These are phyloP conservation scores for Atethmia centrago DNA, from an alignment of 2,888 invertebrate genomes.

Conservation along the genomic window DNA sequence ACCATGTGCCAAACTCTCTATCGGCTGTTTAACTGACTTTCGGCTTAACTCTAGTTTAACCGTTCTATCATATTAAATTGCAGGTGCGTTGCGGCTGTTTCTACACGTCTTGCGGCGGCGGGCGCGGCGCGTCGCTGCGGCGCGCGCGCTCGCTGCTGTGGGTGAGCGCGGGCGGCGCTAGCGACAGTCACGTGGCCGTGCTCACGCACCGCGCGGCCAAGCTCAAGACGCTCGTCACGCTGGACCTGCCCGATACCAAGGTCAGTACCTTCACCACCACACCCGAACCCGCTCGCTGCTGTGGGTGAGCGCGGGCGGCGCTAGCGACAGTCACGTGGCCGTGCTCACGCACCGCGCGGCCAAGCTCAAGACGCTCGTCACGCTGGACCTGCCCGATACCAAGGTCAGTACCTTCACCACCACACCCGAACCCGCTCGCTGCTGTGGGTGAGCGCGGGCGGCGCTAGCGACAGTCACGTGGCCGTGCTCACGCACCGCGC, in stretches of 20 bases:
- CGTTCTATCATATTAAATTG: accelerated
- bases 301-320: constrained; percentile 97
- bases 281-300: constrained; percentile 96
- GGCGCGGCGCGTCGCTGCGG: constrained; percentile 87
- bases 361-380: constrained; percentile 93
- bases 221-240: constrained; percentile 93
- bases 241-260: constrained; percentile 95
- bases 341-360: constrained; percentile 95
- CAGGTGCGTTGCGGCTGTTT: constrained; percentile 97
- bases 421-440: no score
- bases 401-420: constrained; percentile 87
- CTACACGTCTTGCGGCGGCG: constrained; percentile 92
- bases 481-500: constrained; percentile 95
- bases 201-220: constrained; percentile 94
- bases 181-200: constrained; percentile 94
- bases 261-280: constrained; percentile 78
- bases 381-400: constrained; percentile 95
- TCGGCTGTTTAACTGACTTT: no score
- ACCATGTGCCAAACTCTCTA: no score
- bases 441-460: constrained; percentile 97
- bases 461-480: constrained; percentile 93
- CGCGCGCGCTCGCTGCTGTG: constrained; percentile 96
- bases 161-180: constrained; percentile 96
- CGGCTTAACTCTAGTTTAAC: background rate
- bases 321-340: constrained; percentile 93